Evolutionary conservation across 2,888 invertebrate genomes (phyloP), one percentile per base, ranked within the genome.

Genomic region (Aquatica leii): DNA sequence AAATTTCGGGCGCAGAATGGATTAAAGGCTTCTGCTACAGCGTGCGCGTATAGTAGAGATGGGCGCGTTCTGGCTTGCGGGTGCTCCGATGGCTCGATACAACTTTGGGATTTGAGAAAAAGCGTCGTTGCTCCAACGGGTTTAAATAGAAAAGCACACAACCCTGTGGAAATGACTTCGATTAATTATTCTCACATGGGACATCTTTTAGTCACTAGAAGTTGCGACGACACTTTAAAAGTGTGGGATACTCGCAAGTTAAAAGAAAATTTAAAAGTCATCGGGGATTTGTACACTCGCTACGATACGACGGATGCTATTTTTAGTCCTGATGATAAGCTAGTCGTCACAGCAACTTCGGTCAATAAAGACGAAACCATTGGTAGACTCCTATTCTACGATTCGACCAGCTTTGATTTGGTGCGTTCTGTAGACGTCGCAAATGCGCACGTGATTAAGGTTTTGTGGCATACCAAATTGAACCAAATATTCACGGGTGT

Each of bases 51-150:
- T 41, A 73, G 64, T 46, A 63, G 71, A 59, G 95, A 97, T 76
- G 96, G 96, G 0, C 90, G 90, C 58, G 87, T 94, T 0, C 91
- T 98, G 2, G 94, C 94, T 0, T 94, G 94, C 60, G 98, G 93
- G 0, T 98, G 98, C 77, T 87, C 87, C 46, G 99, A 99, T 81
- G 99, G 99, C 0, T 95, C 95, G 0, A 87, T 98, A 56, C 98
- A 98, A 81, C 90, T 98, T 83, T 99, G 99, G 98, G 98, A 99
- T 77, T 92, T 95, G 53, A 87, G 97, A 21, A 94, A 92, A 77
- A 91, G 90, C 77, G 95, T 90, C 76, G 97, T 98, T 0, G 96
- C 95, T 74, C 94, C 96, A 0, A 87, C 92, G 0, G 85, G 90
- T 65, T 83, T 93, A 12, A 84, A 94, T 0, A 84, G 95, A 55